These are phyloP conservation scores for Halisarca cf. caerulea DNA, from an alignment of 37 sponge, comb jelly and placozoan species.

Conservation along the genomic window DNA sequence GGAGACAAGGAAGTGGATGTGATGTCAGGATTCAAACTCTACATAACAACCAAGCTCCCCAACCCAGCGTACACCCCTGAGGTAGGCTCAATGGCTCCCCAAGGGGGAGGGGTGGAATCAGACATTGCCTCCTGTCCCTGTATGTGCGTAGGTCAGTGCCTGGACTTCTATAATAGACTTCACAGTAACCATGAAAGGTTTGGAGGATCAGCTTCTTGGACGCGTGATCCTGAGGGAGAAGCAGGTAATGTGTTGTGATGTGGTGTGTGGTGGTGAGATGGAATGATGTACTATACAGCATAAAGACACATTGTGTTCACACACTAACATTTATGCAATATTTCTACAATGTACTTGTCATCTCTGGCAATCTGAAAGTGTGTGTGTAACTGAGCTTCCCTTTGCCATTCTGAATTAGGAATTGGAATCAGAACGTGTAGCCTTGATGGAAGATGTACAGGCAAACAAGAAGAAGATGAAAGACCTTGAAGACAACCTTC, in stretches of 20 bases:
- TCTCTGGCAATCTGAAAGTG: too few relatives aligned
- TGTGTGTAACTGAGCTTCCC: too few relatives aligned
- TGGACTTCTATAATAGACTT: slow-evolving; percentile 97
- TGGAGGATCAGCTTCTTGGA: slow-evolving; percentile 98
- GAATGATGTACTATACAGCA: too few relatives aligned
- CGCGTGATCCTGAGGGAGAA: slow-evolving; percentile 99
- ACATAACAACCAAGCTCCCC: slow-evolving; percentile 97
- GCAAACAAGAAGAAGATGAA: slow-evolving; percentile 95
- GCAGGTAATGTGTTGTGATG: slow-evolving; percentile 42
- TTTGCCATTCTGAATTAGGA: slow-evolving; percentile 36
- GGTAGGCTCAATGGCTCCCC: slow-evolving; percentile 12
- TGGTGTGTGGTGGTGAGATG: too few relatives aligned
- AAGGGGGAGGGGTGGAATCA: background rate
- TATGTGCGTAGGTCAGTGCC: slow-evolving; percentile 69
- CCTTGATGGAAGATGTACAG: slow-evolving; percentile 96
- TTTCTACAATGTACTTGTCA: too few relatives aligned
- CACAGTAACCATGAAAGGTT: slow-evolving; percentile 99
- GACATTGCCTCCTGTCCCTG: background rate
- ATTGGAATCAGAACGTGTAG: slow-evolving; percentile 88
- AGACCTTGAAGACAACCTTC: slow-evolving; percentile 97
- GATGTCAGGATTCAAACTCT: slow-evolving; percentile 90
- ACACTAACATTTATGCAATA: too few relatives aligned
- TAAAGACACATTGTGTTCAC: too few relatives aligned
- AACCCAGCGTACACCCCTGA: slow-evolving; percentile 99
- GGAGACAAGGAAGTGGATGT: slow-evolving; percentile 99